Evolutionary conservation across 2,888 invertebrate genomes (phyloP).

Genomic region (Orthonychiurus folsomi): DNA sequence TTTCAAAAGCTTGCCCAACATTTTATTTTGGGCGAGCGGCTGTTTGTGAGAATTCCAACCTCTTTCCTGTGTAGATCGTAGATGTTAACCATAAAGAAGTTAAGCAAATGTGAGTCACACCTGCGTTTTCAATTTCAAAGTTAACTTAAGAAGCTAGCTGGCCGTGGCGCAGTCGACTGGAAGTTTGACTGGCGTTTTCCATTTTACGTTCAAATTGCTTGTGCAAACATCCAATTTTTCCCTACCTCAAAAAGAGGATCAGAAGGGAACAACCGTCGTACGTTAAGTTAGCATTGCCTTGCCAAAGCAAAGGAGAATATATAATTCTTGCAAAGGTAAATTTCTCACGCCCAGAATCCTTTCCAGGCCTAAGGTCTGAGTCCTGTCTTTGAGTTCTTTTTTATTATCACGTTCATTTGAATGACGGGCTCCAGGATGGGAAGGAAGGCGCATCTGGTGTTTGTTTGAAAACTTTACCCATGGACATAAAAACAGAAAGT

Average conservation of each 20-base stretch:
- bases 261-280: not conserved
- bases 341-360: not conserved
- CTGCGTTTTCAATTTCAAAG: not conserved
- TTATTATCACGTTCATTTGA: not conserved
- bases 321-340: not conserved
- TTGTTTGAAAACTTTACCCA: not conserved
- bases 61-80: too few species aligned
- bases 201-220: slow-evolving; percentile 8
- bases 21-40: too few species aligned
- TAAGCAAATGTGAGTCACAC: not conserved
- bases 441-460: not conserved
- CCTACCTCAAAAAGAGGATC: not conserved
- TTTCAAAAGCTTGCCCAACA: too few species aligned
- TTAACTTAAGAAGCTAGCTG: too few species aligned
- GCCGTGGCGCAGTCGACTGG: not conserved
- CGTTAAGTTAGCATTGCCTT: too few species aligned
- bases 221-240: slow-evolving; percentile 1
- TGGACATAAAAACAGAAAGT: not conserved
- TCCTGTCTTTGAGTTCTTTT: not conserved
- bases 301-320: not conserved
- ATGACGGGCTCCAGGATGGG: too few species aligned
- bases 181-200: not conserved
- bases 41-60: too few species aligned
- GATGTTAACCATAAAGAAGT: too few species aligned
- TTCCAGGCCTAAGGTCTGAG: too few species aligned